Evolutionary conservation across 2,888 invertebrate genomes (phyloP).

Genomic region (Agelastica alni): DNA sequence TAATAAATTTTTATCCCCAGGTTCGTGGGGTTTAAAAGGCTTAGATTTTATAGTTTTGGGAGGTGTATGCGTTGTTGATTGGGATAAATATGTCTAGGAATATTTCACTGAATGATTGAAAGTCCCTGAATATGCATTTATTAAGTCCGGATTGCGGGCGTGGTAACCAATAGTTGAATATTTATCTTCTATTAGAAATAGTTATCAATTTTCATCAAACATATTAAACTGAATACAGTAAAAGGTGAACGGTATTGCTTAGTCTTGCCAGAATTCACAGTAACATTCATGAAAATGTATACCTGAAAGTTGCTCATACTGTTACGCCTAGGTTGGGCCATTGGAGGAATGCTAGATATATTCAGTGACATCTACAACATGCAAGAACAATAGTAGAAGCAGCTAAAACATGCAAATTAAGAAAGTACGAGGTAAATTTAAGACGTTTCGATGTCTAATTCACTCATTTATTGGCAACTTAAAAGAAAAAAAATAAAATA

Average conservation of each 20-base stretch:
- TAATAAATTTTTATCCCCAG: too few species aligned
- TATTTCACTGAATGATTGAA: too few species aligned
- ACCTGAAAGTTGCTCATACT: constrained; percentile 58
- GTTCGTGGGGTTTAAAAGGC: too few species aligned
- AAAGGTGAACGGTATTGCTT: constrained; percentile 1
- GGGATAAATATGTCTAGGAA: too few species aligned
- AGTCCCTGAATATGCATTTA: too few species aligned
- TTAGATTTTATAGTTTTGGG: too few species aligned
- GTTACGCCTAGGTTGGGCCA: constrained; percentile 57
- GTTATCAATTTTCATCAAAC: constrained; percentile 12
- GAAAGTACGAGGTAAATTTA: constrained; percentile 12
- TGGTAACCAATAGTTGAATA: too few species aligned
- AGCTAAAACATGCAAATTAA: constrained; percentile 40
- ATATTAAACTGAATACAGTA: background rate
- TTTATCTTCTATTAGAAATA: too few species aligned
- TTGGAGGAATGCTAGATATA: constrained; percentile 53
- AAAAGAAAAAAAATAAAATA: background rate
- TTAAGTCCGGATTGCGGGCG: too few species aligned
- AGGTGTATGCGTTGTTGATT: too few species aligned
- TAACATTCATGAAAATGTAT: constrained; percentile 30
- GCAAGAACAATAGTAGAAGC: constrained; percentile 44
- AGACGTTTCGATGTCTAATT: constrained; percentile 13
- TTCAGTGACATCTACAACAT: constrained; percentile 59
- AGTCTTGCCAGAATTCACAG: constrained; percentile 19
- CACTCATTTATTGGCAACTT: constrained; percentile 1